Conservation (phyloP, 2,797 vertebrate species). For the Rhinatrema bivittatum region DNA sequence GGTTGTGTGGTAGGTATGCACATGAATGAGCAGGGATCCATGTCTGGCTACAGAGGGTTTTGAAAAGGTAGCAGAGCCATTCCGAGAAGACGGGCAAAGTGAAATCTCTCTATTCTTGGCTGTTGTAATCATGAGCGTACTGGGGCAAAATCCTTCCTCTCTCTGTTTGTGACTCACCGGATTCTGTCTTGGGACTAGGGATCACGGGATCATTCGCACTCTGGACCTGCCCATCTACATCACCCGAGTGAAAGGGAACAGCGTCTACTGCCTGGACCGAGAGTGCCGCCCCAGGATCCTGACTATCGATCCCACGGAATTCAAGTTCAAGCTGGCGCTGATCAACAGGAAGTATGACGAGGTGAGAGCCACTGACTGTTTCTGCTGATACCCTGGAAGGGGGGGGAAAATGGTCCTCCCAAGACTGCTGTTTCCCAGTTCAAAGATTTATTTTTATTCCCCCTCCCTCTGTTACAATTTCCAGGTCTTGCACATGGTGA, state of each 20-base stretch:
- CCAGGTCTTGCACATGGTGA: slow-evolving; percentile 95
- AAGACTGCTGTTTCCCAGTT: rapidly evolving
- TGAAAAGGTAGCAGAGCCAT: too few species aligned
- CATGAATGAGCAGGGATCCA: too few species aligned
- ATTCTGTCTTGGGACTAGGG: slow-evolving; percentile 47
- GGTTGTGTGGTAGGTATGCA: too few species aligned
- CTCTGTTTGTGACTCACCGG: too few species aligned
- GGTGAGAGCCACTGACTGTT: slow-evolving; percentile 62
- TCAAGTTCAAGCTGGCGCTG: slow-evolving; percentile 90
- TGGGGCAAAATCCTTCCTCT: too few species aligned
- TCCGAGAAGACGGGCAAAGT: too few species aligned
- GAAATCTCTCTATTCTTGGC: too few species aligned
- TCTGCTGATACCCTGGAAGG: too few species aligned
- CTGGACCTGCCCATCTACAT: slow-evolving; percentile 94
- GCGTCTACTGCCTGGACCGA: slow-evolving; percentile 88
- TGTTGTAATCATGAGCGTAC: too few species aligned
- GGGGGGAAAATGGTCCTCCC: rapidly evolving
- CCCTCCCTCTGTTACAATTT: neutral
- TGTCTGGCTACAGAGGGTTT: too few species aligned
- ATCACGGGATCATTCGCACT: slow-evolving; percentile 95
- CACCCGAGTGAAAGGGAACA: slow-evolving; percentile 88
- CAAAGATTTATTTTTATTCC: too few species aligned
- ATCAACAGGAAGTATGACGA: slow-evolving; percentile 95
- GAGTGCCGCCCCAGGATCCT: slow-evolving; percentile 90
- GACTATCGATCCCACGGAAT: slow-evolving; percentile 92